Percentiles rank a stretch among this genome's conserved stretches.
phyloP scores from a whole-genome alignment of 2,888 invertebrate species.

The Peribatodes rhomboidaria region DNA sequence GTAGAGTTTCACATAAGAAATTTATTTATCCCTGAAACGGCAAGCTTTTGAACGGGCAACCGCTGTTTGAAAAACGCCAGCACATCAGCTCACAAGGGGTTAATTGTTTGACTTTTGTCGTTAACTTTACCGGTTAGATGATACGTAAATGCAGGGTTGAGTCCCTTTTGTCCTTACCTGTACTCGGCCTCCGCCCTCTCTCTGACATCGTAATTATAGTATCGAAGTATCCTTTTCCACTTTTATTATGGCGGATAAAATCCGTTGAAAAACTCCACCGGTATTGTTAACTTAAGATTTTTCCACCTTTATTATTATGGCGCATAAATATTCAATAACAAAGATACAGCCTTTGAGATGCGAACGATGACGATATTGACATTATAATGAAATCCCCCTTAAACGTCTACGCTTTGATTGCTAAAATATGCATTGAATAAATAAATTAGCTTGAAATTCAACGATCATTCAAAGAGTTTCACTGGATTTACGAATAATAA shows the following conservation, averaged over 20 bases:
- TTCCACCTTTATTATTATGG: slow-evolving; percentile 66
- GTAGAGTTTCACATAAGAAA: slow-evolving; percentile 65
- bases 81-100: slow-evolving; percentile 63
- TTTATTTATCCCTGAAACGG: slow-evolving; percentile 53
- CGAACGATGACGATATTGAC: slow-evolving; percentile 65
- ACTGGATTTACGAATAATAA: slow-evolving; percentile 49
- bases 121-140: slow-evolving; percentile 68
- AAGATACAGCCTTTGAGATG: slow-evolving; percentile 65
- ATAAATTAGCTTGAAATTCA: slow-evolving; percentile 54
- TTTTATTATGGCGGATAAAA: slow-evolving; percentile 38
- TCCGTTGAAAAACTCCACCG: slow-evolving; percentile 55
- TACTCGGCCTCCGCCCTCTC: slow-evolving; percentile 54
- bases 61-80: slow-evolving; percentile 63
- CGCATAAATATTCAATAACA: slow-evolving; percentile 73
- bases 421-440: slow-evolving; percentile 68
- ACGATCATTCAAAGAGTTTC: slow-evolving; percentile 45
- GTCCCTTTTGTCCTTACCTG: slow-evolving; percentile 53
- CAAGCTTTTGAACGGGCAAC: slow-evolving; percentile 48
- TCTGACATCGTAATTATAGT: slow-evolving; percentile 56
- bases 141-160: slow-evolving; percentile 63
- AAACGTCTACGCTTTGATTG: slow-evolving; percentile 66
- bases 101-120: slow-evolving; percentile 77
- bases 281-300: slow-evolving; percentile 61
- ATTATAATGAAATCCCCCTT: slow-evolving; percentile 67
- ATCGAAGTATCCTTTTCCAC: slow-evolving; percentile 50